phyloP scores from a whole-genome alignment of 2,113 vertebrate genomes.

The Hiodon tergisus region DNA sequence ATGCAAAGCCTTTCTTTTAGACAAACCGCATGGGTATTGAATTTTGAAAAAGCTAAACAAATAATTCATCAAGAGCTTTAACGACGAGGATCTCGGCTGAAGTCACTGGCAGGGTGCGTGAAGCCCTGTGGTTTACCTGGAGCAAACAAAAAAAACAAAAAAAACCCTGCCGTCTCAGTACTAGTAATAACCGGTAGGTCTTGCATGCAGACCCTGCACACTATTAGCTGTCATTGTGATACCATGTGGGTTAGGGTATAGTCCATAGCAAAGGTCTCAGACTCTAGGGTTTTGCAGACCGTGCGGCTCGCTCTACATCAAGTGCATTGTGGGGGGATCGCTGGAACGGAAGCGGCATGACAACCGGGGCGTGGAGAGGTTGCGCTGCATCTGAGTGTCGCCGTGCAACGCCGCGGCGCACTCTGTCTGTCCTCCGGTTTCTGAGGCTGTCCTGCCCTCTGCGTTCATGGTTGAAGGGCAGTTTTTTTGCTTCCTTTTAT shows the following conservation, averaged over 20 bases:
- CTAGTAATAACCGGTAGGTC: background rate
- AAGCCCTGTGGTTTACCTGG: background rate
- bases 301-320: background rate
- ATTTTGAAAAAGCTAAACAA: background rate
- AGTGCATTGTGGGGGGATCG: background rate
- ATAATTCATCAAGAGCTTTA: background rate
- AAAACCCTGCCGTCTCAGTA: background rate
- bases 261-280: no score
- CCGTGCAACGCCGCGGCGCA: background rate
- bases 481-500: conserved; percentile 10
- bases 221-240: background rate
- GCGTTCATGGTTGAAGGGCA: background rate
- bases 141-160: no score
- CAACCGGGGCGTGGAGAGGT: background rate
- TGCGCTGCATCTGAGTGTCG: conserved; percentile 15
- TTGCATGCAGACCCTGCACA: background rate
- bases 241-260: no score
- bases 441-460: conserved; percentile 6
- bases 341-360: background rate
- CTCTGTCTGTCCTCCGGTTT: background rate
- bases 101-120: background rate
- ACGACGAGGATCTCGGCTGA: background rate
- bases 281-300: no score
- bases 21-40: background rate
- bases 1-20: background rate